Evolutionary conservation across 2,797 vertebrate species (phyloP).

Genomic region (Taeniopygia guttata): DNA sequence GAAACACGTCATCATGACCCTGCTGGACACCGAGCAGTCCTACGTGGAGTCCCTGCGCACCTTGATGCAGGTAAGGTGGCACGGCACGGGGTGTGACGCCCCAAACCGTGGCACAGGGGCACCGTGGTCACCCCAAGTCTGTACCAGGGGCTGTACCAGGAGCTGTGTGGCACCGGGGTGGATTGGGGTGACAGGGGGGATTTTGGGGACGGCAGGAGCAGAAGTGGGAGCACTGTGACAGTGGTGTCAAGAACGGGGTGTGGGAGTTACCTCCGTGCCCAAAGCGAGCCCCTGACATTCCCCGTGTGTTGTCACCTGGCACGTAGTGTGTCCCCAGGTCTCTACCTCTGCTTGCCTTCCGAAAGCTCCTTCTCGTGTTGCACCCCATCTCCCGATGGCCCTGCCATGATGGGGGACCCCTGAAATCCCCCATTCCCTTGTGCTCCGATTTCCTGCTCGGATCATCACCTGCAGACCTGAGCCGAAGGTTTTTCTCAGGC

Average conservation of each 20-base stretch:
- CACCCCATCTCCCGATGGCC: neutral
- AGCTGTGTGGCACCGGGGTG: accelerated
- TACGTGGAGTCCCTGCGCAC: conserved; percentile 96
- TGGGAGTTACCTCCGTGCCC: neutral
- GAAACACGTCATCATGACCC: conserved; percentile 97
- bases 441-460: neutral
- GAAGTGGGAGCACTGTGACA: neutral
- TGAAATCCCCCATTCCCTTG: neutral
- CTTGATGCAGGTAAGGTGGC: conserved; percentile 86
- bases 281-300: accelerated
- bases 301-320: neutral
- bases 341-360: accelerated
- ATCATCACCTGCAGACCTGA: neutral
- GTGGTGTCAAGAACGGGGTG: accelerated
- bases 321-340: accelerated
- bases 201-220: accelerated
- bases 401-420: neutral
- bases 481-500: neutral
- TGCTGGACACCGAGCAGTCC: conserved; percentile 95
- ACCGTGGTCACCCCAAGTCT: accelerated
- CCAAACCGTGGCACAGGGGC: accelerated
- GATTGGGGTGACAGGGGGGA: neutral
- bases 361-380: neutral
- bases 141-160: neutral
- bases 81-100: accelerated